Evolutionary conservation across 37 sponge, comb jelly and placozoan genomes (phyloP), one percentile per base, ranked within the genome.

Genomic region (Aplysina aerophoba): DNA sequence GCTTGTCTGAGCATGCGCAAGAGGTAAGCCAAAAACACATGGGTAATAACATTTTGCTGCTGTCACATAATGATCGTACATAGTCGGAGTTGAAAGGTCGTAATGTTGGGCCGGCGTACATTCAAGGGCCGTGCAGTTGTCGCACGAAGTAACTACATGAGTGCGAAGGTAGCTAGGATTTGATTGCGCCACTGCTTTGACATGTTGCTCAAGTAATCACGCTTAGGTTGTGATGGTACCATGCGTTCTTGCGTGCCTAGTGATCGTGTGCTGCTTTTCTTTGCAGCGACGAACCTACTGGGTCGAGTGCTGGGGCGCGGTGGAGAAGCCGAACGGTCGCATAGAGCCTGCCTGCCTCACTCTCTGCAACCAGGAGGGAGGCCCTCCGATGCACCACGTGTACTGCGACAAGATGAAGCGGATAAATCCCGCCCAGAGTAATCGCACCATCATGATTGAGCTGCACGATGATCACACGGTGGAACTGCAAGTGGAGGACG

Each of bases 391-490:
- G 44, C 78, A 75, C 54, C 53, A 41, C 44, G 22, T 75, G 21
- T 50, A 14, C 78, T 75, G 44, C 25, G 78, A 75, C 78, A 15
- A 19, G 12, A 41, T 75, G 44, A 31, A 75, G 53, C 78, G 78
- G n/a, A 21, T 75, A 0, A 21, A 36, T 40, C 33, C 78, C 53
- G 2, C 37, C 25, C 78, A 75, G 3, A 24, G 41, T 6, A 75
- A 39, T 21, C 8, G 53, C 38, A 75, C 54, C 50, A 75, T 75
- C 53, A 0, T 75, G 15, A 36, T 75, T 41, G 78, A 75, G 20
- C 44, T 50, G 3, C 20, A 4, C 24, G 78, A 41, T 12, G 20
- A 24, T 12, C 5, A 16, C 53, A 75, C 41, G 17, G 78, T 75
- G 54, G 78, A 75, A 25, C 39, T 75, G 33, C 16, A 19, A 6